Percentiles rank a stretch among this genome's conserved stretches.
Conservation (phyloP, 2,888 invertebrate genomes). For the Drosophila rellima region DNA sequence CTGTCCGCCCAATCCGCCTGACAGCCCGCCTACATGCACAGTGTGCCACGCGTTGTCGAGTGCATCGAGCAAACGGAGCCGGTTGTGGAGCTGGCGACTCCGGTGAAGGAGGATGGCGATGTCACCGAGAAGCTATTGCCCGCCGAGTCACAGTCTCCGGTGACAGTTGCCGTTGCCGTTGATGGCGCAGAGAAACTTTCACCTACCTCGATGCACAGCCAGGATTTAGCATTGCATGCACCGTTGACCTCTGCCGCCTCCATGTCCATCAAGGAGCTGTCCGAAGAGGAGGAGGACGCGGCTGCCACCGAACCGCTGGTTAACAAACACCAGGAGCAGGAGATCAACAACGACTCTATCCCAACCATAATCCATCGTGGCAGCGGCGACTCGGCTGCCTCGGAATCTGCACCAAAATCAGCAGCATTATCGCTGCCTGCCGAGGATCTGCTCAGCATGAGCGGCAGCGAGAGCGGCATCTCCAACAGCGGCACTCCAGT, state of each 20-base stretch:
- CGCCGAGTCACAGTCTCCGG: constrained; percentile 39
- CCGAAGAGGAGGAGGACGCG: constrained; percentile 80
- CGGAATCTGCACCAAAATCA: constrained; percentile 75
- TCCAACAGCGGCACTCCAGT: constrained; percentile 60
- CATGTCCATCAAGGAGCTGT: constrained; percentile 82
- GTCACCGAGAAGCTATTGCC: constrained; percentile 77
- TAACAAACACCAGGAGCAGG: constrained; percentile 46
- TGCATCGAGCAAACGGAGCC: constrained; percentile 67
- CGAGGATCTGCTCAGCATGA: constrained; percentile 74
- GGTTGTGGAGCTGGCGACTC: constrained; percentile 28
- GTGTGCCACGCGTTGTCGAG: constrained; percentile 82
- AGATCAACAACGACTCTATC: constrained; percentile 26
- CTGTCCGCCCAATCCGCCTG: not conserved
- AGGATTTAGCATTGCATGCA: constrained; percentile 67
- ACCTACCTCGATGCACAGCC: constrained; percentile 72
- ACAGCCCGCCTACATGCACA: constrained; percentile 70
- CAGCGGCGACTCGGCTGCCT: constrained; percentile 67
- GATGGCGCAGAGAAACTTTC: constrained; percentile 67
- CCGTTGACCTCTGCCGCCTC: constrained; percentile 74
- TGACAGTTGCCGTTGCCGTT: not conserved
- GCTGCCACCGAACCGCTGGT: constrained; percentile 61
- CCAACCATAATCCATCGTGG: constrained; percentile 61
- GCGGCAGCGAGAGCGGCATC: constrained; percentile 73
- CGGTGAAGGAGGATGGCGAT: constrained; percentile 57
- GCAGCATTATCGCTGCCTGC: constrained; percentile 78